Conservation (phyloP, 2,888 invertebrate species). For the Brachyptera putata region DNA sequence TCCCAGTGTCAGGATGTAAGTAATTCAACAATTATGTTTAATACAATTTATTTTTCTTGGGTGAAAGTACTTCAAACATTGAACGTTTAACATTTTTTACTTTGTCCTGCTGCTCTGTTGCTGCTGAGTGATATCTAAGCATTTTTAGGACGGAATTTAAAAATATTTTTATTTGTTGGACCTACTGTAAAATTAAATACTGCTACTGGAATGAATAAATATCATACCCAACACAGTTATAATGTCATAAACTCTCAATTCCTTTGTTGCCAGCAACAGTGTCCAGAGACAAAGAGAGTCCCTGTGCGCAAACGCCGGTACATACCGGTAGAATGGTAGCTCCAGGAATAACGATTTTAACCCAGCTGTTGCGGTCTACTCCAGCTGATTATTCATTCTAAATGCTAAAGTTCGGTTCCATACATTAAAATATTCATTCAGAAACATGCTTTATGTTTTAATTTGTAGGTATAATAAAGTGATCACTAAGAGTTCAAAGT, state of each 20-base stretch:
- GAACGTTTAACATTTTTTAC: not conserved
- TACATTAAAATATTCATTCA: no score
- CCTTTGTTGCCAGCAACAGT: slow-evolving; percentile 8
- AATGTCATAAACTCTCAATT: no score
- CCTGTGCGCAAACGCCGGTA: slow-evolving; percentile 12
- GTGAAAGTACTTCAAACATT: not conserved
- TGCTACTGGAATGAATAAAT: no score
- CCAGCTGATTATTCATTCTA: not conserved
- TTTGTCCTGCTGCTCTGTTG: not conserved
- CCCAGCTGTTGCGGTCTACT: slow-evolving; percentile 5
- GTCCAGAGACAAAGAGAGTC: slow-evolving; percentile 10
- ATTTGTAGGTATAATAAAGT: no score
- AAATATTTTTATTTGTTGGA: no score
- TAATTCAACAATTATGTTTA: slow-evolving; percentile 13
- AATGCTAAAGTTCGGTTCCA: not conserved
- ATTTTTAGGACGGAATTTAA: no score
- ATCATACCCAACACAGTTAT: no score
- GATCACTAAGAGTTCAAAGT: no score
- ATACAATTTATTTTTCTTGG: not conserved
- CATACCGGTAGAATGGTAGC: not conserved
- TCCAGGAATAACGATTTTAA: slow-evolving; percentile 27
- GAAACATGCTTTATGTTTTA: no score
- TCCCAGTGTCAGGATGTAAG: slow-evolving; percentile 26
- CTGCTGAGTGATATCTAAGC: no score
- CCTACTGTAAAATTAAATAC: no score